These are phyloP conservation scores for Heliothis subflexa DNA, from an alignment of 1,140 invertebrate species.

Conservation along the genomic window DNA sequence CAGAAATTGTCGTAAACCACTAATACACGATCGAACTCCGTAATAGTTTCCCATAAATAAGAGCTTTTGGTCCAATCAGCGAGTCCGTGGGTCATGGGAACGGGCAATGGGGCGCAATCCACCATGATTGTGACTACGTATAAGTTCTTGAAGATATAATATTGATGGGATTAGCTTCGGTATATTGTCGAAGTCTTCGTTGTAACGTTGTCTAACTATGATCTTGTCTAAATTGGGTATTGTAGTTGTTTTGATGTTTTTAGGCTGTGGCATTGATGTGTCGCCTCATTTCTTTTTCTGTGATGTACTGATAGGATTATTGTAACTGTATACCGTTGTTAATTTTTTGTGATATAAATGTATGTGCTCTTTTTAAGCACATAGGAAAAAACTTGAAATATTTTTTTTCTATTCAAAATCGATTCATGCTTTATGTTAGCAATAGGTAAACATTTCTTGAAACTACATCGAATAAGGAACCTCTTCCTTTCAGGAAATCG, in stretches of 20 bases:
- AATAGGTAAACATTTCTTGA: too few species aligned
- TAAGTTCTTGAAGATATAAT: background rate
- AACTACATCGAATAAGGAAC: too few species aligned
- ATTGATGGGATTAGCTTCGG: background rate
- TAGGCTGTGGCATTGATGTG: constrained; percentile 3
- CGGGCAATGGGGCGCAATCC: background rate
- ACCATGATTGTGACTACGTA: background rate
- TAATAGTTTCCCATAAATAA: constrained; percentile 17
- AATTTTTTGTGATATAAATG: too few species aligned
- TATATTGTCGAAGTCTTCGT: background rate
- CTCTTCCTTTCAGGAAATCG: too few species aligned
- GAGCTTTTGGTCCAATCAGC: constrained; percentile 28
- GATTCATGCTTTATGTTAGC: too few species aligned
- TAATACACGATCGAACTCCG: background rate
- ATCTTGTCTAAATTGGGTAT: background rate
- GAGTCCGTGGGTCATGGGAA: constrained; percentile 15
- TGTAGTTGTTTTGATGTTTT: constrained; percentile 1
- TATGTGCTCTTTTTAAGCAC: background rate
- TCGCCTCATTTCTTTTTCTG: background rate
- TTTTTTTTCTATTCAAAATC: background rate
- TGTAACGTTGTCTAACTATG: background rate
- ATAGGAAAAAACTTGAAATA: background rate
- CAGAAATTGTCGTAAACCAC: constrained; percentile 13
- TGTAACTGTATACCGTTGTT: too few species aligned
- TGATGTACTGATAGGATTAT: too few species aligned